These are phyloP conservation scores for Ceratina japonica DNA, from an alignment of 1,140 invertebrate species.

Conservation along the genomic window DNA sequence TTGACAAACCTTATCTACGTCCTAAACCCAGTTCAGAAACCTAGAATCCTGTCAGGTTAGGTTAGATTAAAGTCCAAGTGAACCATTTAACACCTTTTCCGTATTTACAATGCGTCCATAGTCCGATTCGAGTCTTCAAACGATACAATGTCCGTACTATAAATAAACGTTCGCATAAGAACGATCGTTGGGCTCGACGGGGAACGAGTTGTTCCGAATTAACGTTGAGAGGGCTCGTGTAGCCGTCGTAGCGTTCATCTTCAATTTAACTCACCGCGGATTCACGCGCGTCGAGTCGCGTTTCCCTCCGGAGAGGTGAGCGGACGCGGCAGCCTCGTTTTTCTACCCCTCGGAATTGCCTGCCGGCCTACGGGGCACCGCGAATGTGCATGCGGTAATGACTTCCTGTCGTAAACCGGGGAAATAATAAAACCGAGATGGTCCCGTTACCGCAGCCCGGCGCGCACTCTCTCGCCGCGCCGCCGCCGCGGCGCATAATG, in stretches of 20 bases:
- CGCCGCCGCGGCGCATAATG: neutral
- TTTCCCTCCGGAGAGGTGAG: slow-evolving; percentile 5
- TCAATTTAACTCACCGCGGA: slow-evolving; percentile 23
- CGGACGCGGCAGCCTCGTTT: slow-evolving; percentile 31
- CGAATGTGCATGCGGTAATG: slow-evolving; percentile 71
- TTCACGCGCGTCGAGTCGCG: neutral
- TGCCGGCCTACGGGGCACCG: slow-evolving; percentile 50
- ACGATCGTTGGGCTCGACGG: neutral
- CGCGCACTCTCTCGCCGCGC: no score
- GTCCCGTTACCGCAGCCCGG: slow-evolving; percentile 45
- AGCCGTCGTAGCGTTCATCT: neutral
- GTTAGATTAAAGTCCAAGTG: no score
- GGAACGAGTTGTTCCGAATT: neutral
- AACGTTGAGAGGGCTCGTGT: neutral
- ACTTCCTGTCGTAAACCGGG: slow-evolving; percentile 69
- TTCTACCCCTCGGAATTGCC: slow-evolving; percentile 43
- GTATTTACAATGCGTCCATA: no score
- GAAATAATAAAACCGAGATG: slow-evolving; percentile 62
- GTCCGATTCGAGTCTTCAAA: no score
- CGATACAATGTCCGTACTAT: no score
- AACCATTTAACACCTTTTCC: no score
- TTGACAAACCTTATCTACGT: no score
- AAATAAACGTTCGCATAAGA: no score
- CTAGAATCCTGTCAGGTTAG: no score
- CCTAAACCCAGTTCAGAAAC: no score